Evolutionary conservation across 1,140 invertebrate species (phyloP).

Genomic region (Globodera rostochiensis): DNA sequence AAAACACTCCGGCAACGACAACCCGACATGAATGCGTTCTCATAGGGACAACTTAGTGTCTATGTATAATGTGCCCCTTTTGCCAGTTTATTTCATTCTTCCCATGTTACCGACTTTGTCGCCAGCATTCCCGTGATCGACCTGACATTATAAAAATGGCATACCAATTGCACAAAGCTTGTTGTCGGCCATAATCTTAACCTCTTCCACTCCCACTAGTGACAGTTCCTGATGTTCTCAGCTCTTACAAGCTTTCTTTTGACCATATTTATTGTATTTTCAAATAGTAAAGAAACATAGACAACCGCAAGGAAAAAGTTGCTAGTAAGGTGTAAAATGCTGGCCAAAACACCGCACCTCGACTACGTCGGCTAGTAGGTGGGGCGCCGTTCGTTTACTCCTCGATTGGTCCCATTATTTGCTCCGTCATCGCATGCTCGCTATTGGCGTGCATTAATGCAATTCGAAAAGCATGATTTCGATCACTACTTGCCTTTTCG

Average conservation of each 20-base stretch:
- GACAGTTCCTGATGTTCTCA: background rate
- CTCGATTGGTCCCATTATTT: too few relatives aligned
- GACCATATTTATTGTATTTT: too few relatives aligned
- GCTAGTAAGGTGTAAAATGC: too few relatives aligned
- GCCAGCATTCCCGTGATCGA: background rate
- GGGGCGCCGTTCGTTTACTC: too few relatives aligned
- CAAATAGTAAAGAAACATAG: too few relatives aligned
- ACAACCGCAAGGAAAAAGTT: too few relatives aligned
- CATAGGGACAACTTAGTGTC: background rate
- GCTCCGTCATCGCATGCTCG: too few relatives aligned
- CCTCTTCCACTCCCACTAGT: background rate
- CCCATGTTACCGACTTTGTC: background rate
- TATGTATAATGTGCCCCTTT: constrained; percentile 4
- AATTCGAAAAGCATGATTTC: too few relatives aligned
- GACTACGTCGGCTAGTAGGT: too few relatives aligned
- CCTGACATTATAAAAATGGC: background rate
- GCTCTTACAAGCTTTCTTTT: constrained; percentile 3
- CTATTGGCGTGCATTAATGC: too few relatives aligned
- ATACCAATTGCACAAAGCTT: background rate
- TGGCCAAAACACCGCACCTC: too few relatives aligned
- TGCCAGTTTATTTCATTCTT: background rate
- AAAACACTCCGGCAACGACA: background rate
- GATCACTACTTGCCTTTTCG: too few relatives aligned
- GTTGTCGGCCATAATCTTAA: constrained; percentile 1
- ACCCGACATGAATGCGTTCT: background rate